Conservation (phyloP, 2,113 vertebrate species). For the Leptosomus discolor region DNA sequence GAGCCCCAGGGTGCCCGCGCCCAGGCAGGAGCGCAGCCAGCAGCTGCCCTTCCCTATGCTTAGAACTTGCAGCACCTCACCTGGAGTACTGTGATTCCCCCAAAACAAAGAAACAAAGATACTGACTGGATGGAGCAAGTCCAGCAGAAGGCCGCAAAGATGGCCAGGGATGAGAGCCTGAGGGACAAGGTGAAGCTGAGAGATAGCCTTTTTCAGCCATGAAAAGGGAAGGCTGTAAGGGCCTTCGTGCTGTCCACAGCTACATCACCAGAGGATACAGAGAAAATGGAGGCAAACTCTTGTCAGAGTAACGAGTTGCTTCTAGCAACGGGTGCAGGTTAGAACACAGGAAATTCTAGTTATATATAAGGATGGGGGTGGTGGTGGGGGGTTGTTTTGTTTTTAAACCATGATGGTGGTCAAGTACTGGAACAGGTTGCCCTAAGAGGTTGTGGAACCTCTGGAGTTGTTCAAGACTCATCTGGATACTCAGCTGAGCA, state of each 20-base stretch:
- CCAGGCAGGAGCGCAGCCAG: fast-evolving
- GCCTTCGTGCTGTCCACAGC: background rate
- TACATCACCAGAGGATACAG: background rate
- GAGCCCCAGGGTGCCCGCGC: fast-evolving
- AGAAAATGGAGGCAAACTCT: background rate
- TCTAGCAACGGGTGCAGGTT: background rate
- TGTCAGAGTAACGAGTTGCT: no score
- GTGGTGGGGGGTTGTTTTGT: no score
- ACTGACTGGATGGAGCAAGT: fast-evolving
- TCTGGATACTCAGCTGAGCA: background rate
- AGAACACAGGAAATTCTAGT: background rate
- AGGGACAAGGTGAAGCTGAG: fast-evolving
- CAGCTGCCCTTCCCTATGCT: fast-evolving
- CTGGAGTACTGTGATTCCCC: fast-evolving
- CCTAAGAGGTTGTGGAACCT: background rate
- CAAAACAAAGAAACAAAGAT: fast-evolving
- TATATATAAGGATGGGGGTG: no score
- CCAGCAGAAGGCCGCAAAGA: fast-evolving
- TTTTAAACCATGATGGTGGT: background rate
- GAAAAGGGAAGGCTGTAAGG: background rate
- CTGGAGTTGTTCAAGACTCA: background rate
- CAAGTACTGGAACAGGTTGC: background rate
- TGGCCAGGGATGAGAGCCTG: background rate
- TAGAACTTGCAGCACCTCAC: fast-evolving
- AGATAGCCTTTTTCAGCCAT: background rate